phyloP scores from a whole-genome alignment of 2,888 invertebrate genomes.

The Resseliella maxima region DNA sequence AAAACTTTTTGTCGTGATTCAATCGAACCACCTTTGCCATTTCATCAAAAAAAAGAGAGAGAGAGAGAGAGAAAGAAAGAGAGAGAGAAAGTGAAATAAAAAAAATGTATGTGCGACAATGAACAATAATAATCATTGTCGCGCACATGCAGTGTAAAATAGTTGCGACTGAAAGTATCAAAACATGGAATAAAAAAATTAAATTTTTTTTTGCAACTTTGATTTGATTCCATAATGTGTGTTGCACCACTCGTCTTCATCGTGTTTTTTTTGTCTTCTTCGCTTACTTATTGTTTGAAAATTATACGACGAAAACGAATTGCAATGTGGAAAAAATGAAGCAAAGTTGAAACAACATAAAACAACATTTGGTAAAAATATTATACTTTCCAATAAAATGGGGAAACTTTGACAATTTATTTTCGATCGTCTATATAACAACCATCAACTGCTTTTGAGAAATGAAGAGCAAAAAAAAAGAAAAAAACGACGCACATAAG shows the following conservation, averaged over 20 bases:
- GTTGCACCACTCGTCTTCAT: neutral
- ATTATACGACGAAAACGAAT: neutral
- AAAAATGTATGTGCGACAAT: no score
- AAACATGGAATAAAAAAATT: no score
- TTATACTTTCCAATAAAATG: constrained; percentile 43
- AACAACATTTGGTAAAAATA: neutral
- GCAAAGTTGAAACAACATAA: constrained; percentile 4
- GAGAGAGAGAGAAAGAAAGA: no score
- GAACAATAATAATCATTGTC: neutral
- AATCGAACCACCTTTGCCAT: neutral
- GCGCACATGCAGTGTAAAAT: neutral
- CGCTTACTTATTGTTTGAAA: no score
- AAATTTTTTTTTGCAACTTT: neutral
- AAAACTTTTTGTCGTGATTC: neutral
- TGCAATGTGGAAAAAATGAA: neutral
- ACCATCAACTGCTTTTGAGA: neutral
- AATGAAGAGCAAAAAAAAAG: neutral
- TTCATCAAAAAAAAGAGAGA: constrained; percentile 3
- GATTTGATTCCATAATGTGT: no score
- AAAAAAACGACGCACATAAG: neutral
- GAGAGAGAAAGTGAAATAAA: no score
- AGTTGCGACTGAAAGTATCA: neutral
- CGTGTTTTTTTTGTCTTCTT: no score
- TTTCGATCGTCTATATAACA: constrained; percentile 1
- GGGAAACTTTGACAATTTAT: constrained; percentile 35